Evolutionary conservation across 23 tunicate species (phyloP), one percentile per base, ranked within the genome.

Genomic region (Halocynthia roretzi): DNA sequence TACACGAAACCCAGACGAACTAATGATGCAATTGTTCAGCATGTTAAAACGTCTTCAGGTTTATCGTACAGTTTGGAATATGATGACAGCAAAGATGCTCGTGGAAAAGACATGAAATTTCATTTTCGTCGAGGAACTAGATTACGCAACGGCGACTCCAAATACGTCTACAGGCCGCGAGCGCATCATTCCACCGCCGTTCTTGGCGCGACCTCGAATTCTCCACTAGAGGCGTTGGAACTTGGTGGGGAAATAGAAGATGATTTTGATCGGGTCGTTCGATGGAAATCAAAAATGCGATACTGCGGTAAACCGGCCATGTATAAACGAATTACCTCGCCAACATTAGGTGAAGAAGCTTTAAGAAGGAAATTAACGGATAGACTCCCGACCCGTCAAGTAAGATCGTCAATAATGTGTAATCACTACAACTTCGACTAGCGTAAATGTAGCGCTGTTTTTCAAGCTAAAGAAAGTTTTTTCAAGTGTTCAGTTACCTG

Each of bases 261-360:
- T 75, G 22, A 75, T 54, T 65, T 65, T 65, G 70, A 65, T 65
- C 70, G 70, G 9, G 19, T 65, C 31, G 77, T 89, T 8, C 54
- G 82, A 54, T 89, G 96, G 96, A 75, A 85, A 54, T 76, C 96
- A 7, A 83, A 83, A 61, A 80, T 68, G 9, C 62, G 85, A 6
- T 83, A 89, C 62, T 83, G 96, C 52, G 84, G 88, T 12, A 89
- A 83, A 57, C 88, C 96, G 48, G 85, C 88, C 50, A 83, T 83
- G 84, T 80, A 80, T 49, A 76, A 87, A 55, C 81, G 86, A 10
- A 66, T 75, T 14, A 84, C 87, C n/a, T 90, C 97, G 62, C 97
- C 97, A 14, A 90, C 97, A 5, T 77, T 90, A 12, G 97, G 97
- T 21, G 97, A 90, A 66, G 81, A 80, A 53, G 97, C 97, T 11